phyloP scores from a whole-genome alignment of 53 echinoderm and acorn worm species.

The Crossaster papposus region DNA sequence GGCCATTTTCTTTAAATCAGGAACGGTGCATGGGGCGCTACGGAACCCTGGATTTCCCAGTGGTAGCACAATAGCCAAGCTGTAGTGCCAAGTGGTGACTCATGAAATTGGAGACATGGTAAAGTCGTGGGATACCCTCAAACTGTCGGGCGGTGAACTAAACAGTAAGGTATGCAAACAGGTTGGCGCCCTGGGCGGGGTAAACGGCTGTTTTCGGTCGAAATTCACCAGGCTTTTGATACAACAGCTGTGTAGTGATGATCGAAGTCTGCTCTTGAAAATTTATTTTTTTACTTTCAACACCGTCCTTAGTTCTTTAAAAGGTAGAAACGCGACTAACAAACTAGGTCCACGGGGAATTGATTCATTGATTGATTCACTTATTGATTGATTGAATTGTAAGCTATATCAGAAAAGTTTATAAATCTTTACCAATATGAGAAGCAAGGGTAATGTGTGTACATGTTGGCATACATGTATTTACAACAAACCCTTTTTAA shows the following conservation, averaged over 20 bases:
- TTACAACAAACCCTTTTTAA: no score
- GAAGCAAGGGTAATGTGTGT: no score
- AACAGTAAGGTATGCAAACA: constrained; percentile 22
- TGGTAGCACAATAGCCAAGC: constrained; percentile 27
- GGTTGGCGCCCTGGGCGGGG: background rate
- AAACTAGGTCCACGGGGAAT: no score
- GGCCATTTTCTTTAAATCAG: background rate
- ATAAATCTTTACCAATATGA: no score
- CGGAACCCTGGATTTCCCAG: constrained; percentile 48
- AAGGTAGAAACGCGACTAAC: no score
- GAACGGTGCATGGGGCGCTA: background rate
- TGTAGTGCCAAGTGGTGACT: constrained; percentile 39
- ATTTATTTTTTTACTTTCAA: background rate
- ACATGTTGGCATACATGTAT: no score
- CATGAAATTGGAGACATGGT: constrained; percentile 53
- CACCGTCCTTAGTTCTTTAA: no score
- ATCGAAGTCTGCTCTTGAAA: background rate
- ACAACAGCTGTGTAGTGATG: background rate
- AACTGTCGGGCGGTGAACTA: constrained; percentile 19
- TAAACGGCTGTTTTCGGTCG: constrained; percentile 36
- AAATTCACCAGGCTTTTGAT: background rate
- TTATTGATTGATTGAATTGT: no score
- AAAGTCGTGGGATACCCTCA: constrained; percentile 46
- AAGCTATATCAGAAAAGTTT: no score
- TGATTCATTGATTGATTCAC: no score